These are phyloP conservation scores for Suncus etruscus DNA, from an alignment of 2,113 vertebrate species.

Conservation along the genomic window DNA sequence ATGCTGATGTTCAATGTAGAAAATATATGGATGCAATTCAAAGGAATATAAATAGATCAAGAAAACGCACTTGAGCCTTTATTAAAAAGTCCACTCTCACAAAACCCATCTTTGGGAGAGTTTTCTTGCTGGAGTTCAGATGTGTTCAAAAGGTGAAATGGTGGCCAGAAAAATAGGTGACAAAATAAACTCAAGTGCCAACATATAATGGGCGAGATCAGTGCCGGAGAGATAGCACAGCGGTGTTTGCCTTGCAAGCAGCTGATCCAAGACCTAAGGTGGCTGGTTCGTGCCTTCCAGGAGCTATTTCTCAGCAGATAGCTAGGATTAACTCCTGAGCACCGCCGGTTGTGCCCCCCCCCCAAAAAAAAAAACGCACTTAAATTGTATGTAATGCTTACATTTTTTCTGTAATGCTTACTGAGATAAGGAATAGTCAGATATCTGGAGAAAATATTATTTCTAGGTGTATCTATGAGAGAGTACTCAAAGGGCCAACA, in stretches of 20 bases:
- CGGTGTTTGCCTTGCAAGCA: no score
- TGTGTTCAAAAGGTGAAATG: neutral
- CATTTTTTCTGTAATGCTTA: neutral
- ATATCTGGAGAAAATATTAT: neutral
- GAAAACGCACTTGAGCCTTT: neutral
- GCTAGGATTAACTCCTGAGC: no score
- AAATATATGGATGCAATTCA: constrained; percentile 3
- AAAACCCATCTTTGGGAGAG: neutral
- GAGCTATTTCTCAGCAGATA: no score
- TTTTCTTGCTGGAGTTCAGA: constrained; percentile 56
- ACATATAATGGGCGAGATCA: neutral
- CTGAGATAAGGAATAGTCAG: neutral
- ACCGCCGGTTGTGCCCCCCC: no score
- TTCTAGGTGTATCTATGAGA: neutral
- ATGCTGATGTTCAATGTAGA: neutral
- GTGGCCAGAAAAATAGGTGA: neutral
- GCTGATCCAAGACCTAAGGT: no score
- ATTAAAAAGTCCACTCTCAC: constrained; percentile 29
- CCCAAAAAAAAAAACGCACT: no score
- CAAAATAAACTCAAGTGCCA: constrained; percentile 15
- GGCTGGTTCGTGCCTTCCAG: no score
- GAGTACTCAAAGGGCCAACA: neutral
- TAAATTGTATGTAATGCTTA: neutral
- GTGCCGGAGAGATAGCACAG: no score
- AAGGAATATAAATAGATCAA: neutral